phyloP scores from a whole-genome alignment of 1,140 invertebrate species.

The Cotesia typhae region DNA sequence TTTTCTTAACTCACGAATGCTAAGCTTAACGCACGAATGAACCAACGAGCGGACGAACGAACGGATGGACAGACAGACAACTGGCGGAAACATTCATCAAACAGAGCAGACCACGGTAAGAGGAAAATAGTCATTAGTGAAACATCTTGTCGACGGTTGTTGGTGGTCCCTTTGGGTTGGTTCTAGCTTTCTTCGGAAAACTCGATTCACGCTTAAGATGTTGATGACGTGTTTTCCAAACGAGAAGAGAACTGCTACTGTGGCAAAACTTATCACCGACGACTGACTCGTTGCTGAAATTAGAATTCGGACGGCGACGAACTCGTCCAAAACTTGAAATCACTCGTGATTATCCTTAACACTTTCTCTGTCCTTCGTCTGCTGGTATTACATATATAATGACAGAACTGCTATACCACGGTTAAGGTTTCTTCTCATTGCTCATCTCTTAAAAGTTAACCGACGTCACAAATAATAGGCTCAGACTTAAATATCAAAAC shows the following conservation, averaged over 20 bases:
- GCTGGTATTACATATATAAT: background rate
- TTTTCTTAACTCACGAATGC: too few species aligned
- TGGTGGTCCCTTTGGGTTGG: slow-evolving; percentile 7
- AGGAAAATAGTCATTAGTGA: slow-evolving; percentile 19
- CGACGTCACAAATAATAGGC: too few species aligned
- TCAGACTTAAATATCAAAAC: too few species aligned
- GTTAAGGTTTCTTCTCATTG: background rate
- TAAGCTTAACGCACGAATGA: slow-evolving; percentile 1
- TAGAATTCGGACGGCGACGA: slow-evolving; percentile 31
- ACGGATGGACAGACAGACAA: too few species aligned
- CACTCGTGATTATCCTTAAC: slow-evolving; percentile 21
- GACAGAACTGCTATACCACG: background rate
- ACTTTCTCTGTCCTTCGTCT: slow-evolving; percentile 23
- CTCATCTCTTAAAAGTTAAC: too few species aligned
- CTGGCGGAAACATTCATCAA: slow-evolving; percentile 14
- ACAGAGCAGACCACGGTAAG: slow-evolving; percentile 11
- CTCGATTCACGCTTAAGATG: slow-evolving; percentile 26
- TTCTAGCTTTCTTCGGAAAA: slow-evolving; percentile 29
- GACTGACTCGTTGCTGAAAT: slow-evolving; percentile 12
- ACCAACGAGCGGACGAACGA: too few species aligned
- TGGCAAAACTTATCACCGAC: slow-evolving; percentile 27
- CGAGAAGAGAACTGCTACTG: slow-evolving; percentile 11
- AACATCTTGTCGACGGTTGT: background rate
- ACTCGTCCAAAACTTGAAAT: slow-evolving; percentile 32
- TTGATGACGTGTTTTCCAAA: slow-evolving; percentile 38